phyloP scores from a whole-genome alignment of 2,113 vertebrate species.

The Taxidea taxus region DNA sequence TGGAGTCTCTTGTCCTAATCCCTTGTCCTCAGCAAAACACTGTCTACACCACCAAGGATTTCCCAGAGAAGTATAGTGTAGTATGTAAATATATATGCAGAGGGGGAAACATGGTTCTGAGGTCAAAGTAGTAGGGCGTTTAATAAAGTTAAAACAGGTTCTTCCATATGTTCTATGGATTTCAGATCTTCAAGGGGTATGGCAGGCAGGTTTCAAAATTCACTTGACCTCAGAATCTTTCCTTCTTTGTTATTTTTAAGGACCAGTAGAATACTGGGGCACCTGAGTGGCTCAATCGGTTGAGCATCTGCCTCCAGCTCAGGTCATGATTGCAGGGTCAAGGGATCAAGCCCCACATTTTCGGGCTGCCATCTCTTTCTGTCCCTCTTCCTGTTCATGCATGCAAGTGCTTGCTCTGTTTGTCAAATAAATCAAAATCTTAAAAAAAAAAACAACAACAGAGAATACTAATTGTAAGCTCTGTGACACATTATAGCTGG shows the following conservation, averaged over 20 bases:
- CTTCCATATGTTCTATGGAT: neutral
- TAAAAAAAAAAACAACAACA: too few relatives aligned
- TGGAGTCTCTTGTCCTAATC: neutral
- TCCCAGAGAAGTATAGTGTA: neutral
- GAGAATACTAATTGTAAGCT: neutral
- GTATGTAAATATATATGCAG: neutral
- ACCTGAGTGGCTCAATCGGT: neutral
- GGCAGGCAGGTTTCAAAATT: neutral
- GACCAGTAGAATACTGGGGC: neutral
- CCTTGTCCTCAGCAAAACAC: neutral
- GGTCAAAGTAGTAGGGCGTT: neutral
- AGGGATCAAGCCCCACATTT: neutral
- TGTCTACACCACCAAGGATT: neutral
- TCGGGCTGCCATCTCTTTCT: neutral
- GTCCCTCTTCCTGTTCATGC: neutral
- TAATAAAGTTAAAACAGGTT: neutral
- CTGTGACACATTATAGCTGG: neutral
- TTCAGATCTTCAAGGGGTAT: neutral
- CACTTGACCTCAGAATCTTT: neutral
- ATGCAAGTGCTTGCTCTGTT: too few relatives aligned
- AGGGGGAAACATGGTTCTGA: neutral
- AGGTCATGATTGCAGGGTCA: neutral
- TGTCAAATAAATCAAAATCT: neutral
- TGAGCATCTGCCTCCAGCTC: neutral
- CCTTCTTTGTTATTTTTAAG: neutral